phyloP scores from a whole-genome alignment of 1,140 invertebrate genomes.

The Gonioctena quinquepunctata region DNA sequence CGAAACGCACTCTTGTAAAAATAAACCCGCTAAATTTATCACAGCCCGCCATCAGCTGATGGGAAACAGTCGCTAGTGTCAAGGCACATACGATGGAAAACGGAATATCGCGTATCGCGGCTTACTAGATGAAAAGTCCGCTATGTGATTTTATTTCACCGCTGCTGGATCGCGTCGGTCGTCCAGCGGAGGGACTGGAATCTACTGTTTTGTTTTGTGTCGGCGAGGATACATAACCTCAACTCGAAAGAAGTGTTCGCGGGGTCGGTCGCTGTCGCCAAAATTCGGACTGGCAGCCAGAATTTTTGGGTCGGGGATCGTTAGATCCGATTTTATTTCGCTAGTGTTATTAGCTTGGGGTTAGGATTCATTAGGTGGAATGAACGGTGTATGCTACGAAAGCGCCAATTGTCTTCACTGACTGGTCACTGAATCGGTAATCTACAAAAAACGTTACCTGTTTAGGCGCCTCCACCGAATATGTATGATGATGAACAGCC shows the following conservation, averaged over 20 bases:
- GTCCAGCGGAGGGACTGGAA: constrained; percentile 4
- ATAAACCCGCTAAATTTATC: constrained; percentile 40
- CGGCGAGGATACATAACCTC: constrained; percentile 20
- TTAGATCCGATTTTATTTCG: no score
- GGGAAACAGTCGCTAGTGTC: neutral
- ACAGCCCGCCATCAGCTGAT: constrained; percentile 12
- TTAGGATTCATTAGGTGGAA: no score
- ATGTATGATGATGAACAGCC: no score
- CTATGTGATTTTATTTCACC: neutral
- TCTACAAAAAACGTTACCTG: no score
- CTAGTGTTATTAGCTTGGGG: no score
- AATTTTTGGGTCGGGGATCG: neutral
- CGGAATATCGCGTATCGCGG: neutral
- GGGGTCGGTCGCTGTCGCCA: constrained; percentile 18
- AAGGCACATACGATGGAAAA: neutral
- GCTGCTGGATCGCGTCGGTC: neutral
- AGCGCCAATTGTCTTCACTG: no score
- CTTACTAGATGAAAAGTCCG: constrained; percentile 20
- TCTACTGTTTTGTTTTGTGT: neutral
- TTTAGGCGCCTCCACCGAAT: no score
- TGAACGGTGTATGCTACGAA: no score
- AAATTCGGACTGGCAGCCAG: neutral
- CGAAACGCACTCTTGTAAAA: constrained; percentile 32
- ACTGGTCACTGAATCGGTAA: no score
- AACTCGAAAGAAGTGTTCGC: constrained; percentile 14